Base-by-base conservation (phyloP, 2,888 invertebrate species). In the Conomelus anceps region DNA sequence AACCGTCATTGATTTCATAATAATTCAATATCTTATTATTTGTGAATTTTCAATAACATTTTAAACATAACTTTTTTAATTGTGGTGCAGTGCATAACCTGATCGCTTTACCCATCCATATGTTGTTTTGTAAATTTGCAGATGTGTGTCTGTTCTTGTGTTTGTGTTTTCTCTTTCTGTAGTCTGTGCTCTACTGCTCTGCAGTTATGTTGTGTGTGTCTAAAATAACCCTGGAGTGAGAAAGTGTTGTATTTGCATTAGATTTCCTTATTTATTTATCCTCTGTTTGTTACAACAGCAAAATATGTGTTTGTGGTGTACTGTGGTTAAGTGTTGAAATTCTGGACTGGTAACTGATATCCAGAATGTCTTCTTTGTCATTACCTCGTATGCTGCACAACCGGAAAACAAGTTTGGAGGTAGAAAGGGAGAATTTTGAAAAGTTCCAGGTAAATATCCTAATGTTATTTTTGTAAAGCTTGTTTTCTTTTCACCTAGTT, bases 381-480 rank as follows among this genome's bases (percentile, higher is more conserved):
- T 93, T 96, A 92, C 96, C 96, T 63, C 94, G 96, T 92, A 96
- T 96, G 91, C 94, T 96, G 90, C 96, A 96, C 93, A 95, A 95
- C 91, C 95, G 96, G 93, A 96, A 96, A 94, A 96, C 96, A 91
- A 96, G 96, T 92, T 93, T 96, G 92, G 96, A 97, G 93, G 95
- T 96, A 91, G 97, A 97, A 93, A 95, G 96, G 89, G 97, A 97
- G 93, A 96, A 96, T 92, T 97, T 97, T 93, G 97, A 97, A 93
- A 97, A 96, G 93, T 95, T 96, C 92, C 97, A 97, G 96, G 97
- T 97, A 94, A 92, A 63, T 63, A 0, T 63, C 7, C 3, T n/a
- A 20, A 63, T n/a, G 20, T 4, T n/a, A n/a, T n/a, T 63, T 20
- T 63, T 63, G 13, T 17, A 34, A 17, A 34, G 34, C 7, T 13